phyloP scores from a whole-genome alignment of 2,888 invertebrate species.

The Oegoconia quadripuncta region DNA sequence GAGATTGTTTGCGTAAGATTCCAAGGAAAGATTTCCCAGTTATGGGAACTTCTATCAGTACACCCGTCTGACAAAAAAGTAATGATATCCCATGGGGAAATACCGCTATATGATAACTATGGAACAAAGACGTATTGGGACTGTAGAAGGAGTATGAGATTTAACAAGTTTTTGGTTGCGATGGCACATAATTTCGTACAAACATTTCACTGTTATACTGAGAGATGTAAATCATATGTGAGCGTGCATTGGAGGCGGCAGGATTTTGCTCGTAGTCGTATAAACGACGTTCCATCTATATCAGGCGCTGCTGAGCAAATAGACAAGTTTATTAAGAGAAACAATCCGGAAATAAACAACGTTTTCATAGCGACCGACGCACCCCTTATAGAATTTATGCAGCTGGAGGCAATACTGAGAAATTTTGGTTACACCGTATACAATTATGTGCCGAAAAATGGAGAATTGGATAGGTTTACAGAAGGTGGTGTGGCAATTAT shows the following conservation, averaged over 20 bases:
- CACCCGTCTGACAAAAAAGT: slow-evolving; percentile 70
- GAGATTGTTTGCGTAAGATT: slow-evolving; percentile 88
- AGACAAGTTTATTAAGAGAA: slow-evolving; percentile 72
- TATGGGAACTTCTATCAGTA: slow-evolving; percentile 79
- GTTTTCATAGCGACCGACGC: slow-evolving; percentile 95
- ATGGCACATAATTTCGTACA: slow-evolving; percentile 83
- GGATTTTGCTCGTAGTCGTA: slow-evolving; percentile 90
- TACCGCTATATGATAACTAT: slow-evolving; percentile 91
- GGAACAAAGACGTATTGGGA: slow-evolving; percentile 91
- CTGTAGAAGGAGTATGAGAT: slow-evolving; percentile 94
- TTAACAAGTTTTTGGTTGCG: slow-evolving; percentile 82
- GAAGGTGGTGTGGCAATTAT: slow-evolving; percentile 95
- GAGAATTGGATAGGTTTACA: slow-evolving; percentile 74
- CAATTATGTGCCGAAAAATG: slow-evolving; percentile 56
- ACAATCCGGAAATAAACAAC: slow-evolving; percentile 49
- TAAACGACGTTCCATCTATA: slow-evolving; percentile 88
- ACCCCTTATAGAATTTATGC: slow-evolving; percentile 72
- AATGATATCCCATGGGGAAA: slow-evolving; percentile 90
- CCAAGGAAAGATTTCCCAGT: slow-evolving; percentile 86
- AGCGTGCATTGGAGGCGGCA: slow-evolving; percentile 92
- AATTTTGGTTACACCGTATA: slow-evolving; percentile 44
- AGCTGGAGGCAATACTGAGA: slow-evolving; percentile 63
- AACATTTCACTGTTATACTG: slow-evolving; percentile 41
- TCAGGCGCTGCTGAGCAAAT: slow-evolving; percentile 88
- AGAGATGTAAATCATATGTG: slow-evolving; percentile 84